These are phyloP conservation scores for Micromys minutus DNA, from an alignment of 2,113 vertebrate species.

Conservation along the genomic window DNA sequence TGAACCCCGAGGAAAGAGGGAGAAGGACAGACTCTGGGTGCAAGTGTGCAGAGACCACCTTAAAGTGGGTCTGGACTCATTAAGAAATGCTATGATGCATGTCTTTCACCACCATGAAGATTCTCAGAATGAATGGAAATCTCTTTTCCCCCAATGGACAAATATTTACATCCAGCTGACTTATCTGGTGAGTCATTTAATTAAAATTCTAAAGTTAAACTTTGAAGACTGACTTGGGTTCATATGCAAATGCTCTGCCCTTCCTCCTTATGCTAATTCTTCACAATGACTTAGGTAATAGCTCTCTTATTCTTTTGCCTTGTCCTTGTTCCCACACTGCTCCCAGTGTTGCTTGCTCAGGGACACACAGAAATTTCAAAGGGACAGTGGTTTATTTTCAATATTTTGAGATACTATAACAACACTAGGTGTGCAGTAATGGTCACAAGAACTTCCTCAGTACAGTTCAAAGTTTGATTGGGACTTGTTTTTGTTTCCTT, in stretches of 20 bases:
- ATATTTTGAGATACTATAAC: background rate
- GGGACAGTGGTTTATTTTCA: background rate
- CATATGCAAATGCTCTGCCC: background rate
- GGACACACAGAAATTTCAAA: background rate
- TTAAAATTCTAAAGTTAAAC: conserved; percentile 46
- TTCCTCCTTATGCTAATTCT: background rate
- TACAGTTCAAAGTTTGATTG: background rate
- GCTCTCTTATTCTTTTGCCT: background rate
- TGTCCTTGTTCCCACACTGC: background rate
- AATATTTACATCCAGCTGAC: background rate
- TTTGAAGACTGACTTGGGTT: background rate
- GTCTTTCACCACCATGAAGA: background rate
- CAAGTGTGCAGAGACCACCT: background rate
- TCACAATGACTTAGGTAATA: background rate
- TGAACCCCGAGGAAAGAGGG: background rate
- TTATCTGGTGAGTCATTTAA: background rate
- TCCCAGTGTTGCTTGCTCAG: background rate
- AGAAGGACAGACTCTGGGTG: accelerated
- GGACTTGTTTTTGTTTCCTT: background rate
- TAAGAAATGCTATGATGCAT: background rate
- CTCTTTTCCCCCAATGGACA: background rate
- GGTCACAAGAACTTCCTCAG: background rate
- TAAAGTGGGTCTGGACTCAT: background rate
- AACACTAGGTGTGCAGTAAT: background rate
- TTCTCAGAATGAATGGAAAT: background rate